phyloP scores from a whole-genome alignment of 2,797 vertebrate genomes.

The Galaxias olidus region DNA sequence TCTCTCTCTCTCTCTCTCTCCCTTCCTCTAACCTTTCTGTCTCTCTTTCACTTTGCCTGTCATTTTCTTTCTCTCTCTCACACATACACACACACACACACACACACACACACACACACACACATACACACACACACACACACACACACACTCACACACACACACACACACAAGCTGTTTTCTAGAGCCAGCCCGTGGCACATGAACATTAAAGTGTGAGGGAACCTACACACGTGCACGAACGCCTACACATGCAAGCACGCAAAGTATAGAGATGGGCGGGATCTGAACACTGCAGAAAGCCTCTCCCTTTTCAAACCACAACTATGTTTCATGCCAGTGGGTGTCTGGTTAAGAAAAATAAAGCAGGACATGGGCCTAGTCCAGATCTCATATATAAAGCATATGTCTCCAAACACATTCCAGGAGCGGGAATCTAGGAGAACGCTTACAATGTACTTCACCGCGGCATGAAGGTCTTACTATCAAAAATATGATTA shows the following conservation, averaged over 20 bases:
- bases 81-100: background rate
- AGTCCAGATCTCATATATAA: slow-evolving; percentile 46
- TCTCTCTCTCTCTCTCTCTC: background rate
- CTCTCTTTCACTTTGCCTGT: background rate
- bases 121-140: background rate
- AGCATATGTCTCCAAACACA: slow-evolving; percentile 56
- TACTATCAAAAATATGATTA: slow-evolving; percentile 47
- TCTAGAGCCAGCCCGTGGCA: too few species aligned
- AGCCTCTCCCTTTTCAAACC: slow-evolving; percentile 47
- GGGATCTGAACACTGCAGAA: slow-evolving; percentile 30
- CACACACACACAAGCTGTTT: background rate
- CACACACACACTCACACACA: slow-evolving; percentile 1
- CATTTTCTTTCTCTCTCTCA: background rate
- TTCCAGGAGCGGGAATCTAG: slow-evolving; percentile 50
- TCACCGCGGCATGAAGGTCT: slow-evolving; percentile 32
- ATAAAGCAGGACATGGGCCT: slow-evolving; percentile 53
- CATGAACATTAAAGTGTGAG: too few species aligned
- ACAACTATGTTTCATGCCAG: slow-evolving; percentile 50
- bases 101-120: slow-evolving; percentile 1
- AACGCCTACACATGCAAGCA: slow-evolving; percentile 8
- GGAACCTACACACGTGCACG: slow-evolving; percentile 21
- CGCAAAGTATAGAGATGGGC: slow-evolving; percentile 18
- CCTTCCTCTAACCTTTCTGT: background rate
- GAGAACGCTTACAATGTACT: slow-evolving; percentile 37
- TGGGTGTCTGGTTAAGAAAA: slow-evolving; percentile 55